Evolutionary conservation across 2,888 invertebrate genomes (phyloP).

Genomic region (Polyploca ridens): DNA sequence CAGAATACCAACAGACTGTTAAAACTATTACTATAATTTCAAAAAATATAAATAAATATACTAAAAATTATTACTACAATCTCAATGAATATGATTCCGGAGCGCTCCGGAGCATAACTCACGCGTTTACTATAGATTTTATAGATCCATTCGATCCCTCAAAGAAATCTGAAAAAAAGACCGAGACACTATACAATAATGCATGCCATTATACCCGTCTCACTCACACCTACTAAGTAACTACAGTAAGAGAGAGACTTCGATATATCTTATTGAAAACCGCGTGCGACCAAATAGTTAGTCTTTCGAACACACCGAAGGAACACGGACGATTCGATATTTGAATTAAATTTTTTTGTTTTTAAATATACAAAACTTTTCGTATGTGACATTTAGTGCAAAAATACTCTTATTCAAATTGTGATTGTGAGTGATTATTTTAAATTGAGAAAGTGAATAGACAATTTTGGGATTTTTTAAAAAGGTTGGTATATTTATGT

Average conservation of each 20-base stretch:
- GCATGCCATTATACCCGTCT: constrained; percentile 75
- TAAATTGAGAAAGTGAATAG: neutral
- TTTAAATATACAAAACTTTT: neutral
- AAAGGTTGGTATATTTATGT: neutral
- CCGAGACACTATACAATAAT: constrained; percentile 65
- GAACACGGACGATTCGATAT: constrained; percentile 29
- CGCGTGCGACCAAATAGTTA: constrained; percentile 44
- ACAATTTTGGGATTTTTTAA: constrained; percentile 1
- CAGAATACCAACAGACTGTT: too few relatives aligned
- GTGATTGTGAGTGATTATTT: neutral
- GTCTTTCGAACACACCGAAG: constrained; percentile 44
- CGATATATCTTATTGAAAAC: constrained; percentile 60
- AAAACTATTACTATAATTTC: too few relatives aligned
- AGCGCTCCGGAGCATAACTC: constrained; percentile 65
- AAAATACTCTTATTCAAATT: neutral
- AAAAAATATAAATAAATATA: too few relatives aligned
- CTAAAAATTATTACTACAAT: neutral
- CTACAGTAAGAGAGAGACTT: constrained; percentile 43
- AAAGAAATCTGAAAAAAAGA: constrained; percentile 79
- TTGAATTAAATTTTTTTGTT: constrained; percentile 11
- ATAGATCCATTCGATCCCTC: constrained; percentile 72
- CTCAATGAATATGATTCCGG: neutral
- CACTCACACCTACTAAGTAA: constrained; percentile 33
- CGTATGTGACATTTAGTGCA: neutral
- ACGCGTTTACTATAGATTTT: constrained; percentile 74